Percentiles rank a stretch among this genome's conserved stretches.
phyloP scores from a whole-genome alignment of 1,140 invertebrate species.

The Dolichoris vasculosae region DNA sequence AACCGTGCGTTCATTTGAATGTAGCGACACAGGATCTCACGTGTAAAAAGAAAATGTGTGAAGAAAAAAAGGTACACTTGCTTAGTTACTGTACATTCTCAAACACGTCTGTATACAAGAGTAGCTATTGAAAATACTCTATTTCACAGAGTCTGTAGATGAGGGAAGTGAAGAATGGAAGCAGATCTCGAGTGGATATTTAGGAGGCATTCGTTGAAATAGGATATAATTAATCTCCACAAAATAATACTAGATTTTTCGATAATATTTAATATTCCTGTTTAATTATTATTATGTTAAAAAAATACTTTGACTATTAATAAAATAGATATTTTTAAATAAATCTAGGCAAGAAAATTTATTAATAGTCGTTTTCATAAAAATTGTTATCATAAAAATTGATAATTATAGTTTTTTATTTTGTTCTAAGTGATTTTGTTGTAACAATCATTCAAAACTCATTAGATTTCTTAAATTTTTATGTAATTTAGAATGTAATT shows the following conservation, averaged over 20 bases:
- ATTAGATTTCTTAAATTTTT: too few species aligned
- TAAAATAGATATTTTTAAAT: too few species aligned
- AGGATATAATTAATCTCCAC: background rate
- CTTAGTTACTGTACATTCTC: background rate
- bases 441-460: too few species aligned
- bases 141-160: background rate
- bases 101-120: too few species aligned
- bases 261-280: background rate
- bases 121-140: background rate
- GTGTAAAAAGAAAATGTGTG: background rate
- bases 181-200: background rate
- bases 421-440: too few species aligned
- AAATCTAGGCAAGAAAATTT: too few species aligned
- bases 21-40: conserved; percentile 34
- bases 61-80: background rate
- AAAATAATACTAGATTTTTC: background rate
- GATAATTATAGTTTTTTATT: too few species aligned
- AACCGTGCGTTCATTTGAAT: conserved; percentile 58
- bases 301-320: too few species aligned
- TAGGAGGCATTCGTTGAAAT: background rate
- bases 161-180: background rate
- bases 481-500: too few species aligned
- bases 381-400: too few species aligned
- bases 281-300: too few species aligned
- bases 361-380: too few species aligned